These are phyloP conservation scores for Uromys caudimaculatus DNA, from an alignment of 2,797 vertebrate genomes.

Conservation along the genomic window DNA sequence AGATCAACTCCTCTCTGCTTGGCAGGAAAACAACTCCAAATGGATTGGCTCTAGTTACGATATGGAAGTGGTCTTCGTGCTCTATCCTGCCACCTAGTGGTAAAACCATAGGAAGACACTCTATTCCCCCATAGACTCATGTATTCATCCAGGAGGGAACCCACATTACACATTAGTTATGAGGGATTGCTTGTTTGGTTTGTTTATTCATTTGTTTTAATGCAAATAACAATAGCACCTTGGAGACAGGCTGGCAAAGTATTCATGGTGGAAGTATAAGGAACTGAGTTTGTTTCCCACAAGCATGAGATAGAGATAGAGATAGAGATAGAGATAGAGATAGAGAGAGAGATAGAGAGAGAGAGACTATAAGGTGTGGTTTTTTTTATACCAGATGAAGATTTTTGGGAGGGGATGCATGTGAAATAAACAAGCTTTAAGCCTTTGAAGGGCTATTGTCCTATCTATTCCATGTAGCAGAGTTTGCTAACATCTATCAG, in stretches of 20 bases:
- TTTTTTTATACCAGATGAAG: not conserved
- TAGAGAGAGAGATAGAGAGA: no score
- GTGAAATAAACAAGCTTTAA: constrained; percentile 42
- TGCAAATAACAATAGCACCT: not conserved
- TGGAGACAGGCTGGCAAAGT: not conserved
- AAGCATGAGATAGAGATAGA: not conserved
- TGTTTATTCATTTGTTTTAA: not conserved
- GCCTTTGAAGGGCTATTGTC: not conserved
- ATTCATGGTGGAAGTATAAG: not conserved
- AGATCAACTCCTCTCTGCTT: not conserved
- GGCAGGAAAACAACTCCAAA: not conserved
- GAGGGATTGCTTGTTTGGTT: not conserved
- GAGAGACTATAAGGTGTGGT: not conserved
- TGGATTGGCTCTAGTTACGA: not conserved
- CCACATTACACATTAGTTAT: not conserved
- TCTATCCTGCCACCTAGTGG: not conserved
- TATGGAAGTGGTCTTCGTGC: not conserved
- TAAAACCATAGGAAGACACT: not conserved
- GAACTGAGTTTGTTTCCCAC: not conserved
- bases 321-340: no score
- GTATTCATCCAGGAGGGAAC: not conserved
- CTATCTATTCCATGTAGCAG: not conserved
- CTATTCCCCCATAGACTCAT: not conserved
- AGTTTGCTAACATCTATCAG: not conserved
- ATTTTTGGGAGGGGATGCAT: not conserved